Evolutionary conservation across 1,140 invertebrate species (phyloP).

Genomic region (Bombus consobrinus): DNA sequence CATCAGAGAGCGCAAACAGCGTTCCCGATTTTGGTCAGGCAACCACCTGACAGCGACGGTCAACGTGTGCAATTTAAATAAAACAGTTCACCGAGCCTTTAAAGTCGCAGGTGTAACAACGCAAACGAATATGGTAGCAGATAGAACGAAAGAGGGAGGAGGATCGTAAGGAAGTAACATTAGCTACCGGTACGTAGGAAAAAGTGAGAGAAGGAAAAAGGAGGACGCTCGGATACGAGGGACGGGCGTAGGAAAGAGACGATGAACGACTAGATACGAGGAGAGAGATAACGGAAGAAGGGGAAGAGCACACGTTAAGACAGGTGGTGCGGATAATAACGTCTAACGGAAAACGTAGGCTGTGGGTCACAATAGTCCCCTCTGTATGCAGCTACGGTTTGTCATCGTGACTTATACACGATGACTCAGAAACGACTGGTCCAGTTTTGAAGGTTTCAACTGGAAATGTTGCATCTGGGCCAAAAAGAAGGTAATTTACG

Average conservation of each 20-base stretch:
- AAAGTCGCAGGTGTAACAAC: slow-evolving; percentile 62
- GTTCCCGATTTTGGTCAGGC: slow-evolving; percentile 40
- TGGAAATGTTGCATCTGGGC: neutral
- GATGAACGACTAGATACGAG: slow-evolving; percentile 39
- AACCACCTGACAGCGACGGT: slow-evolving; percentile 13
- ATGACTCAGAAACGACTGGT: neutral
- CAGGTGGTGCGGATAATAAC: slow-evolving; percentile 70
- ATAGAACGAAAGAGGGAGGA: slow-evolving; percentile 33
- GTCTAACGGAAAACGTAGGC: slow-evolving; percentile 62
- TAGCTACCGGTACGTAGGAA: neutral
- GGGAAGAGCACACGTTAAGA: slow-evolving; percentile 59
- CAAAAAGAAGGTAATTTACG: neutral
- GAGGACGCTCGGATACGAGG: neutral
- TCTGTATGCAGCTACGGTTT: slow-evolving; percentile 18
- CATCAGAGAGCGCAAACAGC: slow-evolving; percentile 16
- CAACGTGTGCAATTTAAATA: slow-evolving; percentile 24
- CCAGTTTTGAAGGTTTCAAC: neutral
- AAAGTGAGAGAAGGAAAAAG: neutral
- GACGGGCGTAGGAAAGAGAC: slow-evolving; percentile 2
- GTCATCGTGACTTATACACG: neutral
- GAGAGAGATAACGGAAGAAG: slow-evolving; percentile 58
- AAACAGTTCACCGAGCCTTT: slow-evolving; percentile 54
- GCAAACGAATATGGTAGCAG: slow-evolving; percentile 41
- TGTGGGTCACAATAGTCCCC: slow-evolving; percentile 59
- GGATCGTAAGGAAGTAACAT: neutral